Evolutionary conservation across 92 coral and sea anemone genomes (phyloP).

Genomic region (Epizoanthus ramosus): DNA sequence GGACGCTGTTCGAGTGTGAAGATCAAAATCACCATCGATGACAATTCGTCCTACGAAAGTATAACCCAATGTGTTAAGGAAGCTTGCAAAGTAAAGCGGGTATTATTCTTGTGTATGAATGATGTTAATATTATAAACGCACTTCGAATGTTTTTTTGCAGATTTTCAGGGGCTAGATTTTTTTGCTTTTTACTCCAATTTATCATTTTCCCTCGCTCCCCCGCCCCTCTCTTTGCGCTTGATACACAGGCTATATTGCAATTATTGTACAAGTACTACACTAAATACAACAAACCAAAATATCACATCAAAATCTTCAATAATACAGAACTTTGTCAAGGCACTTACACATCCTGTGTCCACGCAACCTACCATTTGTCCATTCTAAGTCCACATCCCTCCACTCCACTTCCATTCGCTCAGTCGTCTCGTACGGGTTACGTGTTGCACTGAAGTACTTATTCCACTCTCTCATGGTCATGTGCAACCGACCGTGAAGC

Average conservation of each 20-base stretch:
- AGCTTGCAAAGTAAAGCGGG: neutral
- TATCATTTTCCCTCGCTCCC: too few relatives aligned
- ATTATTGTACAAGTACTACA: too few relatives aligned
- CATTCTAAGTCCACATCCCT: constrained; percentile 84
- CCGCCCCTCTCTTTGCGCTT: too few relatives aligned
- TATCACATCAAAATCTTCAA: too few relatives aligned
- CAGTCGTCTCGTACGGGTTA: constrained; percentile 91
- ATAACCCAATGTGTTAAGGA: neutral
- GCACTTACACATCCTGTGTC: neutral
- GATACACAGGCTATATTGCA: too few relatives aligned
- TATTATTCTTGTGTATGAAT: too few relatives aligned
- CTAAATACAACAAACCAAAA: too few relatives aligned
- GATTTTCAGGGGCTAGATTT: too few relatives aligned
- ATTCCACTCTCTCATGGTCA: constrained; percentile 88
- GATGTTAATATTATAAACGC: too few relatives aligned
- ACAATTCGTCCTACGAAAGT: constrained; percentile 73
- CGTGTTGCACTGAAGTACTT: constrained; percentile 94
- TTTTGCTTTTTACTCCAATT: too few relatives aligned
- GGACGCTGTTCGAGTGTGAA: constrained; percentile 96
- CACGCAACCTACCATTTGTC: constrained; percentile 79
- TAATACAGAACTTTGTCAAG: neutral
- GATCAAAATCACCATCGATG: constrained; percentile 89
- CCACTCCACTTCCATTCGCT: constrained; percentile 95
- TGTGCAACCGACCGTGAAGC: constrained; percentile 91
- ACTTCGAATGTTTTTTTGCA: too few relatives aligned